Evolutionary conservation across 2,113 vertebrate genomes (phyloP).

Genomic region (Tragelaphus buxtoni): DNA sequence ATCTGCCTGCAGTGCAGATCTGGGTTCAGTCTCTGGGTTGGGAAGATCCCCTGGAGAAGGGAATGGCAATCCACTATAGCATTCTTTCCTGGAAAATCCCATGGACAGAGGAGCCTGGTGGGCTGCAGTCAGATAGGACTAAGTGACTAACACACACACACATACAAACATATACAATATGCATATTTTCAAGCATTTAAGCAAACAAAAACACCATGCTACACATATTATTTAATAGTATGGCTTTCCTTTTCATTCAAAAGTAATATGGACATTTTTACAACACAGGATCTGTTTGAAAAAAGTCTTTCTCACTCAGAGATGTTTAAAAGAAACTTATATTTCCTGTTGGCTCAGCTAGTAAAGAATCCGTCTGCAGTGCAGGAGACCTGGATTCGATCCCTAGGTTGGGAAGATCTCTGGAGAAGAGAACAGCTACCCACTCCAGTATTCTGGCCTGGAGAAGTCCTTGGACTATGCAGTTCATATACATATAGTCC

Average conservation of each 20-base stretch:
- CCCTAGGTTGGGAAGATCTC: neutral
- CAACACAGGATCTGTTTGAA: neutral
- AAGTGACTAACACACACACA: neutral
- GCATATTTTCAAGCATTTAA: neutral
- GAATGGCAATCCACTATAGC: neutral
- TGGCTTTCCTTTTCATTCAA: neutral
- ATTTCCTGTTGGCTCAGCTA: neutral
- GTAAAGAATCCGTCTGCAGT: neutral
- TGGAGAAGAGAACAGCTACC: neutral
- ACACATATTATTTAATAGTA: neutral
- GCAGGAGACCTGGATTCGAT: neutral
- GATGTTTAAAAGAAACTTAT: neutral
- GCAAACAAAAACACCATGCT: neutral
- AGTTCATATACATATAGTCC: neutral
- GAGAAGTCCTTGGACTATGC: neutral
- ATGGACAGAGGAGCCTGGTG: neutral
- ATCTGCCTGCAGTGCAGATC: neutral
- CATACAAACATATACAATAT: neutral
- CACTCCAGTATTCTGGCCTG: neutral
- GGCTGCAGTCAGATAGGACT: neutral
- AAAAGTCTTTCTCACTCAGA: neutral
- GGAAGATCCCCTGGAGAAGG: neutral
- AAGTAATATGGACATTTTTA: neutral
- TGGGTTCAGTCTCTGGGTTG: rapidly evolving
- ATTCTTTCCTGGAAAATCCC: neutral